These are phyloP conservation scores for Rhinoderma darwinii DNA, from an alignment of 2,113 vertebrate species.

Conservation along the genomic window DNA sequence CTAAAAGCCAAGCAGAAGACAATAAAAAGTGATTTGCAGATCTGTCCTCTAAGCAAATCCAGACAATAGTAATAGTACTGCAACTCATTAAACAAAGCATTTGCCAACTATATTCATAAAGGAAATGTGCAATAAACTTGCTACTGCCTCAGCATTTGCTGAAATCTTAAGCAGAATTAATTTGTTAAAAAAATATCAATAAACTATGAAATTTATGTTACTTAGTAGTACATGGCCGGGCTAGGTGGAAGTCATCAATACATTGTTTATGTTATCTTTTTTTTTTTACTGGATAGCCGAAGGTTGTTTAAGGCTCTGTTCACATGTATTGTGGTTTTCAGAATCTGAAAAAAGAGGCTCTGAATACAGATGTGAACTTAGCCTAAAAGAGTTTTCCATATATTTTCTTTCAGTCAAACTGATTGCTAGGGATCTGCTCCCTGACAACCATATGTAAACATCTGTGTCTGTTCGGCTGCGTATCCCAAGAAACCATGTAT, in stretches of 20 bases:
- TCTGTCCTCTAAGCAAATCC: conserved; percentile 32
- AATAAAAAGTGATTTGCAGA: conserved; percentile 44
- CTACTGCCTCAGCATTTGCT: not conserved
- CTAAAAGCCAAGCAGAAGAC: conserved; percentile 20
- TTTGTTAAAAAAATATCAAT: not conserved
- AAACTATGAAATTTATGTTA: not conserved
- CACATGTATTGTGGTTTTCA: no score
- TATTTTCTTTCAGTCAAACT: no score
- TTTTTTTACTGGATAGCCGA: not conserved
- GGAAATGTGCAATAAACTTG: conserved; percentile 10
- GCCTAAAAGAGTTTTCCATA: not conserved
- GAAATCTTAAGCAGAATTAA: not conserved
- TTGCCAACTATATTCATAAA: conserved; percentile 19
- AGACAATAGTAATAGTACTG: conserved; percentile 11
- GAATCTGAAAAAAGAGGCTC: no score
- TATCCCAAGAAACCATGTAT: no score
- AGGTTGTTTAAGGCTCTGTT: not conserved
- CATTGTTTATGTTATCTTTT: not conserved
- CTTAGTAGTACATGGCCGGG: not conserved
- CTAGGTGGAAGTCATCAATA: not conserved
- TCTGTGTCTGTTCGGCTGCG: no score
- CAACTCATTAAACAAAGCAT: conserved; percentile 22
- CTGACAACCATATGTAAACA: no score
- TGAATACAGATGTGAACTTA: no score
- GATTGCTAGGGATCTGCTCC: no score